These are phyloP conservation scores for Pseudopipra pipra DNA, from an alignment of 2,113 vertebrate genomes.

Conservation along the genomic window DNA sequence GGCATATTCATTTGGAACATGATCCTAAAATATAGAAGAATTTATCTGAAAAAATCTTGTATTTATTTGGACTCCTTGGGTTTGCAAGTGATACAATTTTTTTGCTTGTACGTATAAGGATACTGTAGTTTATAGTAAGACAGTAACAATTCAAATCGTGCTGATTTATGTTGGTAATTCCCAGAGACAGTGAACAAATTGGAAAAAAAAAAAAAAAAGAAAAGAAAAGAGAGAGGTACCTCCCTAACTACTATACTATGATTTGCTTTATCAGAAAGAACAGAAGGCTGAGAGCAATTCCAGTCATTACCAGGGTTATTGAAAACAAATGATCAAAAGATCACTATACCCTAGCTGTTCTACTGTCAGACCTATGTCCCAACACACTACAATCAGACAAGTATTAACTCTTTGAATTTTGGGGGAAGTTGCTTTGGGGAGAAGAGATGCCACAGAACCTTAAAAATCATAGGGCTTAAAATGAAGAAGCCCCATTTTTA, in stretches of 20 bases:
- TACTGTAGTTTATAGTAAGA: background rate
- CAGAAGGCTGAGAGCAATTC: background rate
- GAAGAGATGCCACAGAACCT: background rate
- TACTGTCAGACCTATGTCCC: background rate
- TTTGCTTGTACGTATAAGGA: background rate
- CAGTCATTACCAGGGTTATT: fast-evolving
- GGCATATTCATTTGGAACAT: background rate
- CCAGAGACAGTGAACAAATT: fast-evolving
- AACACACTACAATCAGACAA: background rate
- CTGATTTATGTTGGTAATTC: background rate
- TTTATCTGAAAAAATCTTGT: background rate
- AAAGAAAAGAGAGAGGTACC: fast-evolving
- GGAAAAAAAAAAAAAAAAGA: fast-evolving
- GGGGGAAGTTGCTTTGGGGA: fast-evolving
- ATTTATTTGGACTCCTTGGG: background rate
- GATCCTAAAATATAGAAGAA: background rate
- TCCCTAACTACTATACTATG: background rate
- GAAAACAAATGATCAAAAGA: background rate
- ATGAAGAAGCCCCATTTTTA: background rate
- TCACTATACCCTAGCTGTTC: background rate
- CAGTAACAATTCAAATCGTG: background rate
- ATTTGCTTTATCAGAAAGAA: background rate
- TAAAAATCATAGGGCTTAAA: background rate
- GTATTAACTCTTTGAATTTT: background rate
- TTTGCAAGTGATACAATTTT: background rate